Evolutionary conservation across 2,888 invertebrate species (phyloP).

Genomic region (Drymonia ruficornis): DNA sequence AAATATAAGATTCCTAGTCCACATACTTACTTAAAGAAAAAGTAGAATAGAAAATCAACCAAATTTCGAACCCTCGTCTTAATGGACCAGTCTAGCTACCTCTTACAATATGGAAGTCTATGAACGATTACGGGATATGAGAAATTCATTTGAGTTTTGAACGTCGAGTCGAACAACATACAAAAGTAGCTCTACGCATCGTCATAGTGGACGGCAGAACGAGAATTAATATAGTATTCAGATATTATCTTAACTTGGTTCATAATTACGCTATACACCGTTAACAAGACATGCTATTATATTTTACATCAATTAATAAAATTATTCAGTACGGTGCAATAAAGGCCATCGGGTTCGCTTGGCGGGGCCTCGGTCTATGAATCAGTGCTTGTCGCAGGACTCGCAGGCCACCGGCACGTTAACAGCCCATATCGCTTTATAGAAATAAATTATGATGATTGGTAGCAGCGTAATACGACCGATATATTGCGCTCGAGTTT

Average conservation of each 20-base stretch:
- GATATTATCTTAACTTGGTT: too few relatives aligned
- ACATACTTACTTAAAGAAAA: too few relatives aligned
- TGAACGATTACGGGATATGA: background rate
- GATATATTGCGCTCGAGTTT: conserved; percentile 33
- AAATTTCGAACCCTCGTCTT: too few relatives aligned
- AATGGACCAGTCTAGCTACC: too few relatives aligned
- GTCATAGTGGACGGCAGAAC: background rate
- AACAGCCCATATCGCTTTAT: conserved; percentile 59
- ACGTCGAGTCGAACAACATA: background rate
- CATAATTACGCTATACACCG: background rate
- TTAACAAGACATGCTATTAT: conserved; percentile 9
- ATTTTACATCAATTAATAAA: conserved; percentile 19
- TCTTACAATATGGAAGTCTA: too few relatives aligned
- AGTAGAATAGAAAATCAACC: too few relatives aligned
- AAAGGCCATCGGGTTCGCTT: conserved; percentile 28
- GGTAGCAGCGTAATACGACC: conserved; percentile 43
- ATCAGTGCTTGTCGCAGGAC: conserved; percentile 32
- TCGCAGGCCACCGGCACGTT: conserved; percentile 25
- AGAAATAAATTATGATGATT: conserved; percentile 66
- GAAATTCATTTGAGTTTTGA: background rate
- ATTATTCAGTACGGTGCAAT: conserved; percentile 20
- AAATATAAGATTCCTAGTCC: too few relatives aligned
- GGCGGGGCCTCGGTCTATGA: conserved; percentile 44
- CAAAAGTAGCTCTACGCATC: background rate
- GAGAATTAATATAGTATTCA: background rate